Percentiles rank a stretch among this genome's conserved stretches.
These are phyloP conservation scores for Loripinus fragilis DNA, from an alignment of 2,888 invertebrate genomes.

Conservation along the genomic window DNA sequence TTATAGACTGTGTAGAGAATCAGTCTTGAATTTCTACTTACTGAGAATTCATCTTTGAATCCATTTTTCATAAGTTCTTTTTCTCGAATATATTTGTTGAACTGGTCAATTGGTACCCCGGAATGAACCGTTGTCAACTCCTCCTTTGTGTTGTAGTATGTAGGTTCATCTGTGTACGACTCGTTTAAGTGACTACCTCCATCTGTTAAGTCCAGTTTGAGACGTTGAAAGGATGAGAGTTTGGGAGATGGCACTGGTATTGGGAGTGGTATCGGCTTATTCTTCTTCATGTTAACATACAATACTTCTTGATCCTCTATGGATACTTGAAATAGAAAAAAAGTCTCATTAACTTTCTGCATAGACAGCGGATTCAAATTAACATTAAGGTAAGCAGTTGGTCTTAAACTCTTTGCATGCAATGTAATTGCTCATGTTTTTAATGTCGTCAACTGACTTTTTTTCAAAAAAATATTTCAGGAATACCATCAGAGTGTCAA, in stretches of 20 bases:
- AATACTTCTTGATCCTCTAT: conserved; percentile 57
- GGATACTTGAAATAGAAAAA: conserved; percentile 29
- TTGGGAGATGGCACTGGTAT: conserved; percentile 57
- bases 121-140: conserved; percentile 16
- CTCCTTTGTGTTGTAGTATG: conserved; percentile 55
- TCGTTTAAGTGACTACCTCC: not conserved
- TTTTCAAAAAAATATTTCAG: too few species aligned
- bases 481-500: too few species aligned
- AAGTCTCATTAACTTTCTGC: too few species aligned
- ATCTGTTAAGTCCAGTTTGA: not conserved
- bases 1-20: too few species aligned
- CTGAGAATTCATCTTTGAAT: conserved; percentile 61
- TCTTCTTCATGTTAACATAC: conserved; percentile 59
- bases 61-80: conserved; percentile 52
- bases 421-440: too few species aligned
- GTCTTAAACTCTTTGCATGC: too few species aligned
- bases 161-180: conserved; percentile 36
- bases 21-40: conserved; percentile 27
- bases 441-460: too few species aligned
- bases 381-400: too few species aligned
- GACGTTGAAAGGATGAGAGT: conserved; percentile 51
- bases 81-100: conserved; percentile 57
- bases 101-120: conserved; percentile 52
- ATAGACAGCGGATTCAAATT: too few species aligned
- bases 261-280: conserved; percentile 49